Conservation (phyloP, 2,797 vertebrate species). For the Mus spretus region DNA sequence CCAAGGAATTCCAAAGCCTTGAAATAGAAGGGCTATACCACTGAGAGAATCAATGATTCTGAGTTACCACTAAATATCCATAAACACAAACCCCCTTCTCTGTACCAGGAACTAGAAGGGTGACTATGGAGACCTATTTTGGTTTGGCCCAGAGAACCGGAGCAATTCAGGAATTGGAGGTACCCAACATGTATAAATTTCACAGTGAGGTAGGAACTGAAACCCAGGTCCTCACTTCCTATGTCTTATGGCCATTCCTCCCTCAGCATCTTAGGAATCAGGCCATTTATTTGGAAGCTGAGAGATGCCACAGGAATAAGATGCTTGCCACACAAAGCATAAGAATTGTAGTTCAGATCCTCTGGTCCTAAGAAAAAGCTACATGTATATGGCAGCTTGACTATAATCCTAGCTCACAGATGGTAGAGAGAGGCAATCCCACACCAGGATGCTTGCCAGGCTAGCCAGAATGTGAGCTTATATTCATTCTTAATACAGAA, state of each 20-base stretch:
- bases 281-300: neutral
- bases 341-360: neutral
- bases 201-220: neutral
- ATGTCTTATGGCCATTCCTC: too few relatives aligned
- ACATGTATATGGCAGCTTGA: neutral
- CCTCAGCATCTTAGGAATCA: neutral
- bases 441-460: neutral
- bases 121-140: too few relatives aligned
- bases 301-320: neutral
- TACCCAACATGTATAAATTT: too few relatives aligned
- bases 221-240: neutral
- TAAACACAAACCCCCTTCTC: neutral
- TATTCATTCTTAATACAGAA: neutral
- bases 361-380: neutral
- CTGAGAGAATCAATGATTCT: accelerated
- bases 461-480: neutral
- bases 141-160: neutral
- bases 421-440: neutral
- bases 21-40: accelerated
- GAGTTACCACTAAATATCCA: neutral
- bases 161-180: neutral
- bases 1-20: neutral
- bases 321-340: neutral
- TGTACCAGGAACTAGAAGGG: neutral
- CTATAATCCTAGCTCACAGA: neutral